Evolutionary conservation across 2,888 invertebrate species (phyloP).

Genomic region (Halictus quadricinctus): DNA sequence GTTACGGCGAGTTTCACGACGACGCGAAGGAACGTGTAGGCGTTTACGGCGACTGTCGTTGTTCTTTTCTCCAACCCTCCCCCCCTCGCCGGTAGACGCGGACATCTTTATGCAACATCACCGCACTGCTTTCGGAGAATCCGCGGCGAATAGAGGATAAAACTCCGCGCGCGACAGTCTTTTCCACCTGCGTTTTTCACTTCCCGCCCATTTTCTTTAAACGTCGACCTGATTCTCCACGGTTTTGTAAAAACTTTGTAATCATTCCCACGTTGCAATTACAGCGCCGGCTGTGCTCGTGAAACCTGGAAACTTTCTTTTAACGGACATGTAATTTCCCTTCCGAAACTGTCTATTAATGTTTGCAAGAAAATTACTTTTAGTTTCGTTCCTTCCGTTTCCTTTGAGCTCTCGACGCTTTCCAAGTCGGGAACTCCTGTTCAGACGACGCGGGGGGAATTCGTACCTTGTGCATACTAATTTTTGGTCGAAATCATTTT

Average conservation of each 20-base stretch:
- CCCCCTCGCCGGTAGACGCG: slow-evolving; percentile 13
- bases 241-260: slow-evolving; percentile 24
- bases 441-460: not conserved
- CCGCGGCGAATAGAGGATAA: slow-evolving; percentile 36
- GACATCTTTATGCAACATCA: slow-evolving; percentile 45
- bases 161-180: slow-evolving; percentile 33
- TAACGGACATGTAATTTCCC: slow-evolving; percentile 12
- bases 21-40: slow-evolving; percentile 54
- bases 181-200: not conserved
- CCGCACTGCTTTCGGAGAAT: slow-evolving; percentile 25
- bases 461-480: not conserved
- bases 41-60: slow-evolving; percentile 41
- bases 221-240: not conserved
- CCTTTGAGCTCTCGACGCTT: not conserved
- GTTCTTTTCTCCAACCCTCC: slow-evolving; percentile 7
- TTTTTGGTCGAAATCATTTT: not conserved
- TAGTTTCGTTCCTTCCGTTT: not conserved
- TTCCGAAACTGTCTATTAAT: slow-evolving; percentile 1
- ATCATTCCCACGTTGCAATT: slow-evolving; percentile 2
- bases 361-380: slow-evolving; percentile 1
- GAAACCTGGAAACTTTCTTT: not conserved
- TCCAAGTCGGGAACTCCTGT: not conserved
- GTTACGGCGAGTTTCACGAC: slow-evolving; percentile 40
- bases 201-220: not conserved
- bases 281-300: not conserved